Conservation (phyloP, 1,140 invertebrate genomes). For the Drosophila cardini region DNA sequence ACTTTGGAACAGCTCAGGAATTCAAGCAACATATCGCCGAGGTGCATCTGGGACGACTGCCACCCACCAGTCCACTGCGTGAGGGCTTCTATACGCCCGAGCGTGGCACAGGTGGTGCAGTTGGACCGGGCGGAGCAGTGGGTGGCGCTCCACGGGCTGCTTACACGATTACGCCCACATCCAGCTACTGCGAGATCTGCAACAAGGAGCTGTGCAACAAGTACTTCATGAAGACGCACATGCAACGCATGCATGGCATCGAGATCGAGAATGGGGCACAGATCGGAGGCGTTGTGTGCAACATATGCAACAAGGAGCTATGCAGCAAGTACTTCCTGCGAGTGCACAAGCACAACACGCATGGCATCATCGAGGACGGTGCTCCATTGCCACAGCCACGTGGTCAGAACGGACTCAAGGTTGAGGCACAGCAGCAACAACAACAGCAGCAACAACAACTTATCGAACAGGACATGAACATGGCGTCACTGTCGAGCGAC, state of each 20-base stretch:
- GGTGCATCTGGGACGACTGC: slow-evolving; percentile 84
- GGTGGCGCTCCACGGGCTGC: slow-evolving; percentile 63
- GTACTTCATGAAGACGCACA: slow-evolving; percentile 99
- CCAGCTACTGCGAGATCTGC: slow-evolving; percentile 99
- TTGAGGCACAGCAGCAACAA: slow-evolving; percentile 67
- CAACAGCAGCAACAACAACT: slow-evolving; percentile 85
- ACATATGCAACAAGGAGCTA: slow-evolving; percentile 98
- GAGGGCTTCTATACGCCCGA: slow-evolving; percentile 83
- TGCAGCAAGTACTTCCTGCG: slow-evolving; percentile 99
- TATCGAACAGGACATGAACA: slow-evolving; percentile 73
- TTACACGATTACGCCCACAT: slow-evolving; percentile 88
- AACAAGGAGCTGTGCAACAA: slow-evolving; percentile 99
- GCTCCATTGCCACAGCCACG: slow-evolving; percentile 86
- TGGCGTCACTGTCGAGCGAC: slow-evolving; percentile 50
- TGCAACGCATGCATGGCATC: slow-evolving; percentile 99
- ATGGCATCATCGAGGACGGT: slow-evolving; percentile 94
- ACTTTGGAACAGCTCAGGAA: slow-evolving; percentile 86
- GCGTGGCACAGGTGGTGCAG: slow-evolving; percentile 41
- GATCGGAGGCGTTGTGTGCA: slow-evolving; percentile 96
- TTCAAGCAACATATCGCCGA: slow-evolving; percentile 87
- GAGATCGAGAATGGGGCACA: slow-evolving; percentile 96
- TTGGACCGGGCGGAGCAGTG: slow-evolving; percentile 39
- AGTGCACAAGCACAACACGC: slow-evolving; percentile 98
- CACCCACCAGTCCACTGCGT: slow-evolving; percentile 69
- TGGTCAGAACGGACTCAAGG: slow-evolving; percentile 86